Conservation (phyloP, 2,113 vertebrate species). For the Pteropus alecto region DNA sequence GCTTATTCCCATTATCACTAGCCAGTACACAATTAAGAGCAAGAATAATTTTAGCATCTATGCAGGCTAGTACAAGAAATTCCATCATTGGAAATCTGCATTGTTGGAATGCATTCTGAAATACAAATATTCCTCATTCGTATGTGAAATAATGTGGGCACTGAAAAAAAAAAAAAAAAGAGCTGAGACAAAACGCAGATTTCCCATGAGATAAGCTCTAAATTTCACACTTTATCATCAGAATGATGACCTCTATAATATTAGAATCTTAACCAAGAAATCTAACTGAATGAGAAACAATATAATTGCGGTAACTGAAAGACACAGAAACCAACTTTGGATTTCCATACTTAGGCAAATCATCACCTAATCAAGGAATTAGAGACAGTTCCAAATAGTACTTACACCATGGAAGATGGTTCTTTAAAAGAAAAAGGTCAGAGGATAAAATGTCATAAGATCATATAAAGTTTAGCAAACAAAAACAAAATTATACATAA, state of each 20-base stretch:
- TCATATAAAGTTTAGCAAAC: not conserved
- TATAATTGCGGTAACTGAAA: not conserved
- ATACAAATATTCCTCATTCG: slow-evolving; percentile 21
- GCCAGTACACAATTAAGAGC: not conserved
- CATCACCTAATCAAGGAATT: not conserved
- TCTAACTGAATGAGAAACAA: not conserved
- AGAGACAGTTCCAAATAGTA: not conserved
- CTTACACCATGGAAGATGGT: not conserved
- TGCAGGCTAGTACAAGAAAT: slow-evolving; percentile 32
- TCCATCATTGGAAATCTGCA: not conserved
- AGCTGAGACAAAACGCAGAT: not conserved
- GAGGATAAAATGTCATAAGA: not conserved
- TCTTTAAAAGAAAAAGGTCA: slow-evolving; percentile 1
- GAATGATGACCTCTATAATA: not conserved
- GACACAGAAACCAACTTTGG: not conserved
- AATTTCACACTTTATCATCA: not conserved
- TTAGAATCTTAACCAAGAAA: slow-evolving; percentile 35
- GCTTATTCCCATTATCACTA: not conserved
- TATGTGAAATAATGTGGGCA: not conserved
- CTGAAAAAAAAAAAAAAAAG: not conserved
- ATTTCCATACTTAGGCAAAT: not conserved
- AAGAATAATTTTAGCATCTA: not conserved
- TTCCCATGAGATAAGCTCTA: not conserved
- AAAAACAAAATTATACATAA: not conserved
- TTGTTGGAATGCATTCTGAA: slow-evolving; percentile 15